Evolutionary conservation across 2,797 vertebrate genomes (phyloP).

Genomic region (Diceros bicornis): DNA sequence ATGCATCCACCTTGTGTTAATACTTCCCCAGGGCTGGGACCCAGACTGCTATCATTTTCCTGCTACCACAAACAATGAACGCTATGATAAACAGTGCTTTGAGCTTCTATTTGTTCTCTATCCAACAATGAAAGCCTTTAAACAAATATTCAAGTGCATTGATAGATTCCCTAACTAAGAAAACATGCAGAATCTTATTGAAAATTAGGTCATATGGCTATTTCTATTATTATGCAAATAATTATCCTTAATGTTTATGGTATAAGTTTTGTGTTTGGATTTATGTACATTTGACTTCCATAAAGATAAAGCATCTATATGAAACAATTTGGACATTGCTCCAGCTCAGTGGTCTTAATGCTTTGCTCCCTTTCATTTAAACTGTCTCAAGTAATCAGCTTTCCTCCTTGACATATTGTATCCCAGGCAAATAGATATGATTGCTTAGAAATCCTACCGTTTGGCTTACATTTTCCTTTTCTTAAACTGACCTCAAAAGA

Average conservation of each 20-base stretch:
- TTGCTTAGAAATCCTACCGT: conserved; percentile 62
- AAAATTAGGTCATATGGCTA: background rate
- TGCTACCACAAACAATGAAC: background rate
- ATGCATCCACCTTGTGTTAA: background rate
- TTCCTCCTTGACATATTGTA: conserved; percentile 45
- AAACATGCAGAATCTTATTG: background rate
- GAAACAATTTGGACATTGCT: conserved; percentile 47
- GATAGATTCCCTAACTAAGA: background rate
- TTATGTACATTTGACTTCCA: conserved; percentile 8
- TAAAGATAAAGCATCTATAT: conserved; percentile 45
- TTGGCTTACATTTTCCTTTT: conserved; percentile 76
- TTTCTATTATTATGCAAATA: conserved; percentile 41
- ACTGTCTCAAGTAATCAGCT: conserved; percentile 72
- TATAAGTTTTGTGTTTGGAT: background rate
- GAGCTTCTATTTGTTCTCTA: background rate
- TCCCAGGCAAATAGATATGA: conserved; percentile 50
- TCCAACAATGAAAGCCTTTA: conserved; percentile 14
- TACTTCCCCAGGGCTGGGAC: background rate
- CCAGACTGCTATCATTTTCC: background rate
- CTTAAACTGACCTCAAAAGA: conserved; percentile 66
- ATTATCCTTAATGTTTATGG: conserved; percentile 39
- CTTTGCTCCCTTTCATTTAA: conserved; percentile 62
- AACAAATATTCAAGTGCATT: conserved; percentile 37
- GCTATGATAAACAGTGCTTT: background rate
- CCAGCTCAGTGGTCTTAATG: conserved; percentile 60